Evolutionary conservation across 1,140 invertebrate genomes (phyloP).

Genomic region (Zaprionus inermis): DNA sequence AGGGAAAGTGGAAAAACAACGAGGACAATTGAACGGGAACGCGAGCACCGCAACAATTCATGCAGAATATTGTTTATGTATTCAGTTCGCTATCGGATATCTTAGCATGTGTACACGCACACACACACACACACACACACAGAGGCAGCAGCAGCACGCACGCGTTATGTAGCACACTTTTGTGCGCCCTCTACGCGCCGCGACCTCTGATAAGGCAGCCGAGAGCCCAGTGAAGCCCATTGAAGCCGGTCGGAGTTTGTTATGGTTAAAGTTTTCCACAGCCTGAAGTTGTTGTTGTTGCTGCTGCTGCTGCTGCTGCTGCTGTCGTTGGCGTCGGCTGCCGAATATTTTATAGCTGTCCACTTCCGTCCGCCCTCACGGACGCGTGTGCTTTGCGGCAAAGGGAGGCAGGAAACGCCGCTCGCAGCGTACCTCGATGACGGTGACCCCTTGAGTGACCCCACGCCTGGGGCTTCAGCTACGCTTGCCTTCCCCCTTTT

Average conservation of each 20-base stretch:
- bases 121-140: conserved; percentile 6
- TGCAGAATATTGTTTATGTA: conserved; percentile 69
- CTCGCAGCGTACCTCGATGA: neutral
- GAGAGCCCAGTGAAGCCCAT: conserved; percentile 10
- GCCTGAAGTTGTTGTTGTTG: neutral
- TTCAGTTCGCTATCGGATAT: conserved; percentile 65
- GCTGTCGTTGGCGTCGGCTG: neutral
- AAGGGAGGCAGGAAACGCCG: neutral
- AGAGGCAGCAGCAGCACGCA: neutral
- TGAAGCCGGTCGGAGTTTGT: conserved; percentile 46
- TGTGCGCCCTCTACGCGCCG: conserved; percentile 22
- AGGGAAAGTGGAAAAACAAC: neutral
- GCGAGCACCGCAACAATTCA: conserved; percentile 62
- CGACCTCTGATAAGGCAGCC: conserved; percentile 54
- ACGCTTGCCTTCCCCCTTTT: neutral
- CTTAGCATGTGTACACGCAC: conserved; percentile 26
- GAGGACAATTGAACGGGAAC: conserved; percentile 19
- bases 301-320: conserved; percentile 16
- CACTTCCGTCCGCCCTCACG: conserved; percentile 48
- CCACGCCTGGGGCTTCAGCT: neutral
- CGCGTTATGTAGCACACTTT: conserved; percentile 54
- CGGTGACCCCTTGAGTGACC: neutral
- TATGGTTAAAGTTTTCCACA: conserved; percentile 62
- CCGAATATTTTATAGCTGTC: conserved; percentile 65
- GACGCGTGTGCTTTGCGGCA: neutral